phyloP scores from a whole-genome alignment of 2,113 vertebrate species.

The Polyodon spathula region DNA sequence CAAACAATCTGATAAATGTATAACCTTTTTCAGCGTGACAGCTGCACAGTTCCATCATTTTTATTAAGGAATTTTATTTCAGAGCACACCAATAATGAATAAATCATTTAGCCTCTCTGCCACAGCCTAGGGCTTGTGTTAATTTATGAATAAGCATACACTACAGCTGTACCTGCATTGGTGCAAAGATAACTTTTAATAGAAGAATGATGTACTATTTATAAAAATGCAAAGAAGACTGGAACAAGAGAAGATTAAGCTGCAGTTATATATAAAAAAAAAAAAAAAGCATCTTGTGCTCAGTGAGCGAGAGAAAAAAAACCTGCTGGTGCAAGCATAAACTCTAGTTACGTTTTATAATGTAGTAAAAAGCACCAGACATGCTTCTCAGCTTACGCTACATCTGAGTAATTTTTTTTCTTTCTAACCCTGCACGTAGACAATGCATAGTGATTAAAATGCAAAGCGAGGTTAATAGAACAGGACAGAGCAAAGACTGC shows the following conservation, averaged over 20 bases:
- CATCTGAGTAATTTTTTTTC: neutral
- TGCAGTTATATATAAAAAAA: neutral
- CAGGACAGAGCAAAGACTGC: neutral
- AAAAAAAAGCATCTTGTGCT: neutral
- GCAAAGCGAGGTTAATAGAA: neutral
- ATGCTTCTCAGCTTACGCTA: neutral
- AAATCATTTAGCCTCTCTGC: slow-evolving; percentile 7
- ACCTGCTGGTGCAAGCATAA: neutral
- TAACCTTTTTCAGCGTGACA: too few species aligned
- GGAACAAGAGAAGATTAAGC: neutral
- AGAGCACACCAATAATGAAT: slow-evolving; percentile 8
- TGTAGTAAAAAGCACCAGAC: neutral
- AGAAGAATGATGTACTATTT: neutral
- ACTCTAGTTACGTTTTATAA: neutral
- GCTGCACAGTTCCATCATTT: too few species aligned
- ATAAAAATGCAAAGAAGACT: too few species aligned
- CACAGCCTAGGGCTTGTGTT: neutral
- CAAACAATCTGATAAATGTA: too few species aligned
- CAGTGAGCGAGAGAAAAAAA: neutral
- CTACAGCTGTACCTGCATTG: neutral
- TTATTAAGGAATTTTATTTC: too few species aligned
- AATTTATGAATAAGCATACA: slow-evolving; percentile 4
- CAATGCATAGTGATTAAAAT: slow-evolving; percentile 7
- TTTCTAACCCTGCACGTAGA: neutral
- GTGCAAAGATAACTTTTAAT: neutral